Conservation (phyloP, 1,140 invertebrate genomes). For the Physella acuta region DNA sequence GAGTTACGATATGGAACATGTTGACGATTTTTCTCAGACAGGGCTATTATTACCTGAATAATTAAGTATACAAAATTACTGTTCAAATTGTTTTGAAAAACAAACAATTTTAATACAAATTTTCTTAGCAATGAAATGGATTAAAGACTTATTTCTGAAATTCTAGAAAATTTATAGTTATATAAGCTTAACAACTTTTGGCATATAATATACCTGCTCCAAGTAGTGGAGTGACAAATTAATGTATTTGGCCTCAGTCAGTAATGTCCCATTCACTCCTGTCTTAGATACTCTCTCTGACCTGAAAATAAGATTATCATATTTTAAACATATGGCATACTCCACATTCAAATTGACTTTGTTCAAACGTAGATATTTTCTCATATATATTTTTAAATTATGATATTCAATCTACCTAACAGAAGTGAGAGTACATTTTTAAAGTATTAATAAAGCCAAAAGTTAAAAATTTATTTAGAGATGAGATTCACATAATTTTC, state of each 20-base stretch:
- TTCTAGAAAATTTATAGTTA: neutral
- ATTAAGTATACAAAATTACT: neutral
- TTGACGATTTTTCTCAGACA: slow-evolving; percentile 65
- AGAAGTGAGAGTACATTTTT: too few relatives aligned
- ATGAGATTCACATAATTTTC: too few relatives aligned
- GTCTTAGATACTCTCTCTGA: slow-evolving; percentile 61
- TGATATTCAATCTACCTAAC: too few relatives aligned
- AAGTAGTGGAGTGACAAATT: slow-evolving; percentile 72
- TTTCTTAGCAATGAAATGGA: neutral
- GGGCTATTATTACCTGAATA: slow-evolving; percentile 64
- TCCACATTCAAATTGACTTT: neutral
- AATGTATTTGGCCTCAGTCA: slow-evolving; percentile 69
- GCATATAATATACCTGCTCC: slow-evolving; percentile 64
- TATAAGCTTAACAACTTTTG: neutral
- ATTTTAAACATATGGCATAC: too few relatives aligned
- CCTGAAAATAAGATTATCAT: too few relatives aligned
- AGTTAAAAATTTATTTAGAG: too few relatives aligned
- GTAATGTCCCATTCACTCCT: slow-evolving; percentile 63
- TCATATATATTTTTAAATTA: too few relatives aligned
- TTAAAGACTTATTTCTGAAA: neutral
- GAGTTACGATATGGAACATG: slow-evolving; percentile 72
- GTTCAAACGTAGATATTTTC: too few relatives aligned
- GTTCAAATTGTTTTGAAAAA: neutral
- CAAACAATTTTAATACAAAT: too few relatives aligned
- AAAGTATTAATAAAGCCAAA: neutral